Evolutionary conservation across 92 coral and sea anemone genomes (phyloP), one percentile per base, ranked within the genome.

Genomic region (Porites cylindrica): DNA sequence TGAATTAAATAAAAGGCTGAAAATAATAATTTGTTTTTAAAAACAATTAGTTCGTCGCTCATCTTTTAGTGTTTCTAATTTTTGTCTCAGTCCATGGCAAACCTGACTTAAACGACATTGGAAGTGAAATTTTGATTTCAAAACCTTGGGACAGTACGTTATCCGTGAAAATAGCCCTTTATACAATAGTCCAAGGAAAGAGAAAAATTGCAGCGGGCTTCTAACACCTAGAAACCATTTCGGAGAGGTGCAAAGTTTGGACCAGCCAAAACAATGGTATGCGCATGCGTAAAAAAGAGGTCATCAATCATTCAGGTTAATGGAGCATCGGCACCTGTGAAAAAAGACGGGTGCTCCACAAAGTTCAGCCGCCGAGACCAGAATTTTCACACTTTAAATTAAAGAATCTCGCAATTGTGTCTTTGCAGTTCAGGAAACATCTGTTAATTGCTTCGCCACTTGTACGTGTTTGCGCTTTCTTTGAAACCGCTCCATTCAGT

Each of bases 261-360:
- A 20, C 14, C 19, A 47, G 65, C 63, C 84, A 82, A 71, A 43
- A 62, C 23, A 17, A 1, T 16, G 50, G 6, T 70, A 7, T 16
- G 47, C 70, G 68, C 86, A 82, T 18, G 86, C 70, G 78, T 59
- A 51, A 26, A 2, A 24, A 0, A 6, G 18, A 50, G 29, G n/a
- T 70, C 43, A 82, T 82, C 32, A 69, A 81, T 81, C 77, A 81
- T 81, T 81, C 68, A 81, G 56, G 63, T 64, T 68, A 53, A 69
- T 56, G 56, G 23, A 26, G 59, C 29, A 61, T 21, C 50, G 38
- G 66, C 85, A 82, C 86, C 77, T 70, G 77, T 70, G 70, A 59
- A 82, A 54, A 29, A 6, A 24, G 47, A 82, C 77, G 66, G 77
- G 77, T 82, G 78, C 59, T 54, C 38, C 32, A 63, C 75, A 80